These are phyloP conservation scores for Tinea trinotella DNA, from an alignment of 2,888 invertebrate genomes.

Conservation along the genomic window DNA sequence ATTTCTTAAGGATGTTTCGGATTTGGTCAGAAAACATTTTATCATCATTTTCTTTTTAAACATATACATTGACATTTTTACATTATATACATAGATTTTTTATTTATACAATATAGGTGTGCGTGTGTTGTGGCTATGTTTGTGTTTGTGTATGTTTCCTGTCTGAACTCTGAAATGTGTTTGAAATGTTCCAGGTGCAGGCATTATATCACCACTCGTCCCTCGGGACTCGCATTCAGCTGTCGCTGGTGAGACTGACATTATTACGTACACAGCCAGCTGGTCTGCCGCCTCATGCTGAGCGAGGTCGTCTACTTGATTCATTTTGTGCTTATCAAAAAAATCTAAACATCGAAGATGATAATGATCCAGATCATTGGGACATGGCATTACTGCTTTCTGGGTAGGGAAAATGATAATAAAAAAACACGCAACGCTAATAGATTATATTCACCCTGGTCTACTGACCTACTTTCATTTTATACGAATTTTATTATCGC, in stretches of 20 bases:
- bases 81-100: too few species aligned
- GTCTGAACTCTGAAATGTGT: not conserved
- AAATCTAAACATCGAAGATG: conserved; percentile 75
- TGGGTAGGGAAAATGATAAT: conserved; percentile 57
- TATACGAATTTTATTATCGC: not conserved
- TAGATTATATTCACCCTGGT: not conserved
- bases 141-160: not conserved
- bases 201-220: conserved; percentile 85
- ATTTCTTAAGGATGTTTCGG: too few species aligned
- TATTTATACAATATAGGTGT: too few species aligned
- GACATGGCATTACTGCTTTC: conserved; percentile 85
- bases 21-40: too few species aligned
- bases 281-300: conserved; percentile 75
- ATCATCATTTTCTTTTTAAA: too few species aligned
- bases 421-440: conserved; percentile 9
- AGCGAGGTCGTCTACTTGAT: conserved; percentile 78
- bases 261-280: conserved; percentile 77
- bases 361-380: conserved; percentile 82
- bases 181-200: conserved; percentile 71
- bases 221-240: conserved; percentile 75
- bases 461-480: conserved; percentile 9
- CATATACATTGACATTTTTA: too few species aligned
- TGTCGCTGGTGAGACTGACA: conserved; percentile 80
- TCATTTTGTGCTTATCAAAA: conserved; percentile 82
- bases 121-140: too few species aligned